phyloP scores from a whole-genome alignment of 2,797 vertebrate genomes.

The Morus bassanus region DNA sequence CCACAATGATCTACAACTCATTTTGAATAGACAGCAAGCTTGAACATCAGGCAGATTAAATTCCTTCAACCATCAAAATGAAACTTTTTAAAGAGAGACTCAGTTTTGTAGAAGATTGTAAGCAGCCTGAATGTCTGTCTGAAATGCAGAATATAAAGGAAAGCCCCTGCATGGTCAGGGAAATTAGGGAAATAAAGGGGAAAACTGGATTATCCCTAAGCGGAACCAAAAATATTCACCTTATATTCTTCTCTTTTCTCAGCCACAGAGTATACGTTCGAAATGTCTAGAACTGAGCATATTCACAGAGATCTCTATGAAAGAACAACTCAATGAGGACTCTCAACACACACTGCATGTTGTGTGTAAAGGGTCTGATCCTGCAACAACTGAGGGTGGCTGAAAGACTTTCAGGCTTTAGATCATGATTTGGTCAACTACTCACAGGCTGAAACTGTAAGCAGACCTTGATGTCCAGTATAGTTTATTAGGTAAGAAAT shows the following conservation, averaged over 20 bases:
- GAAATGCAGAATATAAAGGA: neutral
- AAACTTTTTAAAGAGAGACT: neutral
- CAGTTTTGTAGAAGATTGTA: neutral
- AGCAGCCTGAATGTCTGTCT: neutral
- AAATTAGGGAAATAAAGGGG: neutral
- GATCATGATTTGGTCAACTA: neutral
- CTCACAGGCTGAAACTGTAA: neutral
- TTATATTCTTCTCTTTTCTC: neutral
- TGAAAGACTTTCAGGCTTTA: neutral
- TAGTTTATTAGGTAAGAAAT: neutral
- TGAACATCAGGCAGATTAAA: neutral
- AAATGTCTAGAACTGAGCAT: neutral
- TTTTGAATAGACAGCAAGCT: neutral
- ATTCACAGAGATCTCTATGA: neutral
- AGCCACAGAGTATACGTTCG: fast-evolving
- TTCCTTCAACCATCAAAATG: neutral
- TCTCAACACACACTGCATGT: neutral
- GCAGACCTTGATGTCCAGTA: neutral
- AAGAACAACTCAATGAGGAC: neutral
- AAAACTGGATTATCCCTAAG: neutral
- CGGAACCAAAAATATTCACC: fast-evolving
- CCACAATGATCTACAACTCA: neutral
- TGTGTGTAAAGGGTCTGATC: neutral
- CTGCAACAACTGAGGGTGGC: neutral
- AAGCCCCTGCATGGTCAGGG: neutral